A percentile compares a stretch with the other conserved stretches of the same genome.
Evolutionary conservation across 2,113 vertebrate genomes (phyloP).

Genomic region (Vidua macroura): DNA sequence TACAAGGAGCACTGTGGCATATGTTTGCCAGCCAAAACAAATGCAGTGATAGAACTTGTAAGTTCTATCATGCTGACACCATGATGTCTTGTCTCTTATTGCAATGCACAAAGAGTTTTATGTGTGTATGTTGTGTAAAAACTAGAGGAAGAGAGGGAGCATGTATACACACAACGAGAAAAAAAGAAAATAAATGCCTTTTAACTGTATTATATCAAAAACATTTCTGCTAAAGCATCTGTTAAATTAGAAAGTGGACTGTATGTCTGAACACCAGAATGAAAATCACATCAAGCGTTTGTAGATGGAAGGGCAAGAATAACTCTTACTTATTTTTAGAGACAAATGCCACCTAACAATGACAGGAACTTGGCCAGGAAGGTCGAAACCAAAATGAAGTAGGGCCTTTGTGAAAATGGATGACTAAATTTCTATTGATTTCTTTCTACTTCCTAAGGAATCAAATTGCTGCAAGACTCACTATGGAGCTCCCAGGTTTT

Average conservation of each 20-base stretch:
- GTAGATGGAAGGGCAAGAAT: background rate
- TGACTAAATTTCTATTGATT: slow-evolving; percentile 47
- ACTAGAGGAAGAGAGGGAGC: background rate
- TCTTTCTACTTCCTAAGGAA: slow-evolving; percentile 33
- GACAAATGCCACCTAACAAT: background rate
- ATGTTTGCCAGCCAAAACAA: background rate
- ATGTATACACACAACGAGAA: background rate
- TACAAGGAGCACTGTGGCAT: background rate
- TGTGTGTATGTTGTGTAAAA: rapidly evolving
- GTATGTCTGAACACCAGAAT: background rate
- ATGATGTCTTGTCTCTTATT: rapidly evolving
- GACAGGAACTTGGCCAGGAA: slow-evolving; percentile 26
- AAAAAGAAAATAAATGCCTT: background rate
- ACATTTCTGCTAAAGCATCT: background rate
- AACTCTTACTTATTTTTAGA: background rate
- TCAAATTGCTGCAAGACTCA: background rate
- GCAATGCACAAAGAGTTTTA: background rate
- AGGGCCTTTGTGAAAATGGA: slow-evolving; percentile 18
- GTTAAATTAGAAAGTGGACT: background rate
- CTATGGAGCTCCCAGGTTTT: background rate
- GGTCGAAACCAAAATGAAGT: background rate
- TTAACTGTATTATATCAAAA: background rate
- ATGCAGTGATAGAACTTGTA: background rate
- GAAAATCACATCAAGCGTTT: background rate
- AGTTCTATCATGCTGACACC: background rate